Conservation (phyloP, 2,797 vertebrate genomes). For the Molothrus ater region DNA sequence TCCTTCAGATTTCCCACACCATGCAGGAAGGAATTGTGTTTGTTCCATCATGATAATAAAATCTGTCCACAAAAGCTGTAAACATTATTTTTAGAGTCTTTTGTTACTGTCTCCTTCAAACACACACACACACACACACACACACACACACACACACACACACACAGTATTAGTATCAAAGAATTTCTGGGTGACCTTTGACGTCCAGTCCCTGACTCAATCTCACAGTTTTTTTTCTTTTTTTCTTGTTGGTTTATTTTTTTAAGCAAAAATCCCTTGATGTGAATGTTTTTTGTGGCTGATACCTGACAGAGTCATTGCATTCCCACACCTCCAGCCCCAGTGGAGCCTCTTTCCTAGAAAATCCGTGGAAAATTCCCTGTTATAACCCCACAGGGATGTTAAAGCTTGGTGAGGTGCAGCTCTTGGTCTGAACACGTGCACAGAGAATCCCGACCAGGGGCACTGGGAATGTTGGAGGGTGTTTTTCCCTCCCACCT, state of each 20-base stretch:
- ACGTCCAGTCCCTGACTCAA: neutral
- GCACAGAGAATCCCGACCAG: fast-evolving
- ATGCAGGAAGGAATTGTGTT: conserved; percentile 65
- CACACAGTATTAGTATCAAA: neutral
- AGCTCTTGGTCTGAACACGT: neutral
- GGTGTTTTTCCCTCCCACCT: neutral
- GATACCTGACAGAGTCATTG: neutral
- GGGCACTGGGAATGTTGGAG: neutral
- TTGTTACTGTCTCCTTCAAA: neutral
- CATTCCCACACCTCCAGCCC: neutral
- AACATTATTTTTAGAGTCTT: conserved; percentile 63
- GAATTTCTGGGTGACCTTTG: neutral
- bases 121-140: neutral
- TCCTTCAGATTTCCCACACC: conserved; percentile 44
- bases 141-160: too few species aligned
- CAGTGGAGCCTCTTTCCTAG: neutral
- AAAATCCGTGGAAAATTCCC: neutral
- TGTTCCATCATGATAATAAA: neutral
- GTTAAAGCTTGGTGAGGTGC: neutral
- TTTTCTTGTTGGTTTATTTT: fast-evolving
- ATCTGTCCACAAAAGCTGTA: conserved; percentile 68
- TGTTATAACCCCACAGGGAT: neutral
- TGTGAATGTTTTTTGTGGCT: neutral
- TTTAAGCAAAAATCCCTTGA: conserved; percentile 7
- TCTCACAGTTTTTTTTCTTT: neutral